Base-by-base conservation (phyloP, 2,113 vertebrate genomes). In the Sitta europaea region DNA sequence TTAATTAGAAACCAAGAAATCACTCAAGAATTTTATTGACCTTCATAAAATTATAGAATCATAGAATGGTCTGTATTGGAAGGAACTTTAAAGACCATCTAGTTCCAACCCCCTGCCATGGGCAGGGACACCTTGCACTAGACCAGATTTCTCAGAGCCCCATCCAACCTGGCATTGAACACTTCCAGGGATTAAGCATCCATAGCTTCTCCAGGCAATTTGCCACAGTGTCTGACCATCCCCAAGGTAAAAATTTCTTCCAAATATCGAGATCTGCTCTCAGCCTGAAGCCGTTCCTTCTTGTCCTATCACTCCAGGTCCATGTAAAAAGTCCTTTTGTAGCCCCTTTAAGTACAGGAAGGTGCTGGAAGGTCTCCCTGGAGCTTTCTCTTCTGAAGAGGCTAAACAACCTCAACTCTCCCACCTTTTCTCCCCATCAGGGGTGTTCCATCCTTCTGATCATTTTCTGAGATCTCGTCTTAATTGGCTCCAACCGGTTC, bases 141-240 rank as follows among this genome's bases (percentile, higher is more conserved):
- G 24, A 31, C 20, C 24, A 47, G 24, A 16, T 5, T 67, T 8
- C n/a, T 89, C n/a, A 35, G 11, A 53, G 17, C 17, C 21, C 11
- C 27, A 33, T 74, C 33, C 33, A 59, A 7, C 16, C 16, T n/a
- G 10, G 6, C 3, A 0, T 3, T 47, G 25, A 23, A 31, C 24
- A 23, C 10, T 82, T 53, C 16, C n/a, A 40, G 21, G 21, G 9
- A 35, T 27, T 29, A 20, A 14, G 5, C 5, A 59, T 6, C 20
- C 38, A 47, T 29, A 67, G 14, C 24, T 47, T 59, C 21, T 45
- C 20, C 35, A 57, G 22, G 14, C 16, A 59, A 22, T 11, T 45
- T 59, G 11, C 8, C 10, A 4, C 6, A 31, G 20, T 25, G 29
- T 47, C 40, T 61, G 47, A 61, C n/a, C n/a, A 40, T 2, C 16